Base-by-base conservation (phyloP, 2,888 invertebrate species). In the Punctoribates punctum region DNA sequence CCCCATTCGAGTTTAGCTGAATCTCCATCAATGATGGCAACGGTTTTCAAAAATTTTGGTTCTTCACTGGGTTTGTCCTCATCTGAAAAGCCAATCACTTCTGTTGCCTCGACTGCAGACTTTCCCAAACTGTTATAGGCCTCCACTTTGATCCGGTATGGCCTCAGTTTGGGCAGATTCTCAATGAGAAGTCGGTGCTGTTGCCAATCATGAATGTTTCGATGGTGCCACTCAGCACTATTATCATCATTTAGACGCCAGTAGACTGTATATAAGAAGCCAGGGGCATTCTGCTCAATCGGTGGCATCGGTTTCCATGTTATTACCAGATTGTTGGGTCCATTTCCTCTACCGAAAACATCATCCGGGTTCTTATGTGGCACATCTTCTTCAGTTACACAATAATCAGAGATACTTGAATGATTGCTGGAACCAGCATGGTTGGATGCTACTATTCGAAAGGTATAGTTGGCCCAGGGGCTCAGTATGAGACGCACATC, bases 11-110 rank as follows among this genome's bases (percentile, higher is more conserved):
- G 88, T 51, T 91, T 85, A 0, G 95, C 97, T 0, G 90, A 89
- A 34, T 91, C 93, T 54, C 93, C 90, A 23, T 90, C 90, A 48
- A 90, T 90, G 34, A 94, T 89, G 80, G 90, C 88, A 0, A 89
- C 86, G 73, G 94, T 85, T 0, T 90, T 90, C 83, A 96, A 93
- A 83, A 94, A 92, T 25, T 87, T 86, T 0, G 95, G 95, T 0
- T 94, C 90, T 81, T 90, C 89, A 0, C 88, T 84, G 0, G 96
- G 96, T 78, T 89, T 88, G 85, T 93, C 94, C 85, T 98, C 97
- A 62, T 98, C 98, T 0, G 97, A 96, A 85, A 89, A 94, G 13
- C 97, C 98, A 74, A 89, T 87, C 0, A 94, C 88, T 83, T 92
- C 91, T 42, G 89, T 87, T 0, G 95, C 91, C 0, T 90, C 87